Evolutionary conservation across 2,797 vertebrate species (phyloP), one percentile per base, ranked within the genome.

Genomic region (Adelosebastes latens): DNA sequence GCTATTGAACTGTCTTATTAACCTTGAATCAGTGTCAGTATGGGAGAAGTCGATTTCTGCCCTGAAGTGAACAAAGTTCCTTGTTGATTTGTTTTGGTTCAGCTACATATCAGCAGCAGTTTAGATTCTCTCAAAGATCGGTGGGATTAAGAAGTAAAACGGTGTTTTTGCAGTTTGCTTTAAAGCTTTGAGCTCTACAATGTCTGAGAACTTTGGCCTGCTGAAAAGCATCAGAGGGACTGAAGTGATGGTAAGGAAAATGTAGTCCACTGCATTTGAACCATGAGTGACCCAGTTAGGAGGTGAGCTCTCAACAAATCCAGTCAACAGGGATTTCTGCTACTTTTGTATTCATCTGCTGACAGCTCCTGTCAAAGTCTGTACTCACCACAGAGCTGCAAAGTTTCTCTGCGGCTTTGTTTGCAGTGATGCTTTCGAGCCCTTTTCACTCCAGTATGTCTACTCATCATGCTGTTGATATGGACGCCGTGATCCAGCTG

Each of bases 201-300:
- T 22, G 31, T 60, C 22, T 58, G 13, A n/a, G 34, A 69, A 34
- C 12, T 14, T 27, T 67, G 42, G 16, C 36, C 34, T 20, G 32
- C 22, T 56, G 27, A 62, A 65, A 65, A 66, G 32, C 42, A n/a
- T 58, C 39, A 60, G 55, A 55, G 56, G 52, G 12, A 29, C 49
- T 14, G 53, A 73, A 65, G 42, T 20, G 53, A 66, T 25, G 63
- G 22, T 27, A 10, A 34, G 49, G 32, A n/a, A 75, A 80, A 69
- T 60, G 63, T 39, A 56, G 75, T 69, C 70, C 36, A 13, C 34
- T 77, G 77, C 65, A 70, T 86, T 59, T 86, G 84, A 84, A 79
- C 75, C 82, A 49, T 61, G 56, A 39, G n/a, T 77, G 78, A 88
- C 82, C 84, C 76, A 85, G 85, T 89, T 87, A 85, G 73, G 65